Percentiles rank a stretch among this genome's conserved stretches.
Conservation (phyloP, 2,888 invertebrate genomes). For the Meliscaeva auricollis region DNA sequence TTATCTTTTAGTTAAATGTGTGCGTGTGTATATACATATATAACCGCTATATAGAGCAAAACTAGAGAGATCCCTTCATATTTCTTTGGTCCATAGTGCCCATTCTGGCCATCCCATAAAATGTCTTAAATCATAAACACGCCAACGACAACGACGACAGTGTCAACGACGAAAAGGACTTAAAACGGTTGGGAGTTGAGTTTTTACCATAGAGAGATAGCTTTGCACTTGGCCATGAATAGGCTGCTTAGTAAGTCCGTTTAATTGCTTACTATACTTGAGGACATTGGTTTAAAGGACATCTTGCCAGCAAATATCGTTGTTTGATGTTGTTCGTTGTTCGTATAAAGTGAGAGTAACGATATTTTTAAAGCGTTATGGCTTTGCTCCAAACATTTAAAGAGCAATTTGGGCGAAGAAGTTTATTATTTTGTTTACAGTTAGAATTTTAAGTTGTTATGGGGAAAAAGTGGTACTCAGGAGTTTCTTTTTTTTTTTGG, state of each 20-base stretch:
- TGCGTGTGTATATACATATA: conserved; percentile 11
- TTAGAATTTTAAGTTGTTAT: neutral
- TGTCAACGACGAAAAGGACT: conserved; percentile 16
- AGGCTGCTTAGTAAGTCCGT: conserved; percentile 45
- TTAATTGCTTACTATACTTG: conserved; percentile 61
- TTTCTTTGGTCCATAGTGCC: neutral
- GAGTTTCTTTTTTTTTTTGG: no score
- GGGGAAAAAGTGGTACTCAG: neutral
- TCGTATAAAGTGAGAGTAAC: neutral
- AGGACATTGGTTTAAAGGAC: conserved; percentile 39
- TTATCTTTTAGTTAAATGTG: conserved; percentile 58
- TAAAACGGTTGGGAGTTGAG: conserved; percentile 2
- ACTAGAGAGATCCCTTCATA: neutral
- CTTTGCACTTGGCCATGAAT: conserved; percentile 70
- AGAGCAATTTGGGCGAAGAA: conserved; percentile 1
- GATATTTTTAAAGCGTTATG: conserved; percentile 27
- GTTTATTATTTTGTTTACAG: conserved; percentile 11
- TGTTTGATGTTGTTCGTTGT: neutral
- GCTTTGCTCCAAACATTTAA: neutral
- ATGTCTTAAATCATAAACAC: conserved; percentile 58
- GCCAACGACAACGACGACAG: conserved; percentile 9
- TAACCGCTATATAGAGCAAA: conserved; percentile 3
- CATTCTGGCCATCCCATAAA: neutral
- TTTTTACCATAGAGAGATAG: conserved; percentile 25
- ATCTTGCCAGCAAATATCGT: conserved; percentile 41